phyloP scores from a whole-genome alignment of 1,140 invertebrate species.

The Bursaphelenchus mucronatus region DNA sequence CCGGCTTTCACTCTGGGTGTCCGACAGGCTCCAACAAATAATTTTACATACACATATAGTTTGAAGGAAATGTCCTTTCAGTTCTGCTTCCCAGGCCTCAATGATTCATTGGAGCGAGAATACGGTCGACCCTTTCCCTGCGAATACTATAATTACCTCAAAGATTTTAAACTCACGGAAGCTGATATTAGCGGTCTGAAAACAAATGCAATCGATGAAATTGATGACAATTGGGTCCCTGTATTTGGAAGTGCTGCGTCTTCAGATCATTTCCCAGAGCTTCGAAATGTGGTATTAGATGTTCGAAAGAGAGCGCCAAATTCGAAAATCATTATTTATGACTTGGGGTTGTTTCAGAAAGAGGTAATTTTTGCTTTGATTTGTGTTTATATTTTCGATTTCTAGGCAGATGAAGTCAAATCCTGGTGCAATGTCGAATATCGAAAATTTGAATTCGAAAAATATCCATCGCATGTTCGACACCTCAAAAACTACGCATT shows the following conservation, averaged over 20 bases:
- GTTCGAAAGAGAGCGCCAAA: not conserved
- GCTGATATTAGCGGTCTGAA: not conserved
- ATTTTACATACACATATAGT: too few relatives aligned
- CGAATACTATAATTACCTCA: too few relatives aligned
- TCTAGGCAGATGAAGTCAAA: slow-evolving; percentile 24
- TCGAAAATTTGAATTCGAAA: slow-evolving; percentile 22
- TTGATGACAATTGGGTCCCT: slow-evolving; percentile 8
- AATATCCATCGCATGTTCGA: slow-evolving; percentile 30
- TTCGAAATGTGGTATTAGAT: slow-evolving; percentile 4
- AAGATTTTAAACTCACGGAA: too few relatives aligned
- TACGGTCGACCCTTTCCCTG: too few relatives aligned
- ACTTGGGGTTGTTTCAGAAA: slow-evolving; percentile 2
- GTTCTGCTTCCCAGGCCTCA: too few relatives aligned
- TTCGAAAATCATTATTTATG: slow-evolving; percentile 11
- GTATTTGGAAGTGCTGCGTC: slow-evolving; percentile 18
- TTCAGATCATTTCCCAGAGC: slow-evolving; percentile 19
- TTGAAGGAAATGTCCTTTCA: too few relatives aligned
- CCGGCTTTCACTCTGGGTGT: too few relatives aligned
- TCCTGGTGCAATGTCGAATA: slow-evolving; percentile 36
- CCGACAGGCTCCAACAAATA: too few relatives aligned
- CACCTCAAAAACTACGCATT: slow-evolving; percentile 25
- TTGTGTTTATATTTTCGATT: not conserved
- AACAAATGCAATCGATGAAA: too few relatives aligned
- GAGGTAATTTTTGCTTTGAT: not conserved
- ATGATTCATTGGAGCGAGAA: too few relatives aligned